Evolutionary conservation across 2,888 invertebrate species (phyloP), one percentile per base, ranked within the genome.

Genomic region (Cancer borealis): DNA sequence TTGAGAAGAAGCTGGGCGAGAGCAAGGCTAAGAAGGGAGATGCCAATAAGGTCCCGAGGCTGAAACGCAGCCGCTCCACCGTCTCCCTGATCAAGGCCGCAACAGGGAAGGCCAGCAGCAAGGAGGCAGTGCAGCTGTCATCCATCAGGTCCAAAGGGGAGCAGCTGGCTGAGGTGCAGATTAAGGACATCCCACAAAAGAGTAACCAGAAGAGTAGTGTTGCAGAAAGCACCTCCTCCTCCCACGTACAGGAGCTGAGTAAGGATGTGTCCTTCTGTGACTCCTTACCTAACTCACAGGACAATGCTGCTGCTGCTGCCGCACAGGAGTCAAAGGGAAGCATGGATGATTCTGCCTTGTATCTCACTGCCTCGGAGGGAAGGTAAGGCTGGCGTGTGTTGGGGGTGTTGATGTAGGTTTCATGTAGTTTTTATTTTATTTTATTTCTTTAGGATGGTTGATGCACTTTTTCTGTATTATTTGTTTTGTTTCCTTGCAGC

Each of bases 301-400:
- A 88, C 4, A 39, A 39, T 39, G 39, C 39, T 39, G 39, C 88
- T 8, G 21, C 66, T 1, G n/a, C 60, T 6, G n/a, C 39, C 6
- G 73, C 79, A 17, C 92, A 92, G 39, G 92, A 94, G 47, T 49
- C 60, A 10, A 87, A 39, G 21, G 92, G 79, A 30, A 91, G 92
- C 14, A 66, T 94, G 30, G 94, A 94, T 88, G 94, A 95, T 47
- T 95, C 93, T n/a, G 88, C 95, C 10, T 66, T 49, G n/a, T 95
- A 95, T 26, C 66, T 95, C 30, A 95, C 95, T 88, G 95, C 95
- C 49, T 95, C 95, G 66, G 95, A 95, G 49, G 95, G 90, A 94
- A 94, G 94, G 94, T 94, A 88, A 21, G 84, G 14, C 26, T 8
- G 49, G 5, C 6, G 49, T 17, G 5, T 88, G 45, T 66, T 92